Percentiles rank a stretch among this genome's conserved stretches.
phyloP scores from a whole-genome alignment of 2,888 invertebrate genomes.

The Teleogryllus oceanicus region DNA sequence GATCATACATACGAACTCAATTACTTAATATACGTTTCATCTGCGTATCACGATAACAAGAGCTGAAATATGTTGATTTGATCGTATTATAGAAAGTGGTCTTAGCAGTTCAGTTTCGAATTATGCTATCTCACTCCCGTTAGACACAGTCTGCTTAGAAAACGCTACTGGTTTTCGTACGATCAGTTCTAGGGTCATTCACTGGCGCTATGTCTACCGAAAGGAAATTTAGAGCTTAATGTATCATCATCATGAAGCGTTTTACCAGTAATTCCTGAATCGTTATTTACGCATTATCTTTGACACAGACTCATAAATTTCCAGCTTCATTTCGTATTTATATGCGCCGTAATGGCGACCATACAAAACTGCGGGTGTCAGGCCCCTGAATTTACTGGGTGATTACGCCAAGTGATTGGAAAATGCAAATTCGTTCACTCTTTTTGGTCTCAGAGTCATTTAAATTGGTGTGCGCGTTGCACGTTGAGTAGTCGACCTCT shows the following conservation, averaged over 20 bases:
- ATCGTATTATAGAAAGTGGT: too few species aligned
- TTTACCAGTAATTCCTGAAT: background rate
- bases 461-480: slow-evolving; percentile 4
- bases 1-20: too few species aligned
- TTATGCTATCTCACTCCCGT: too few species aligned
- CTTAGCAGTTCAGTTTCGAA: too few species aligned
- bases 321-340: slow-evolving; percentile 1
- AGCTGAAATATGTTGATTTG: too few species aligned
- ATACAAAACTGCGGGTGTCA: background rate
- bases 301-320: background rate
- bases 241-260: background rate
- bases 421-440: slow-evolving; percentile 18
- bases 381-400: slow-evolving; percentile 18
- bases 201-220: too few species aligned
- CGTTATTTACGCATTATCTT: background rate
- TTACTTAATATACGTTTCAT: too few species aligned
- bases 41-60: too few species aligned
- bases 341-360: background rate
- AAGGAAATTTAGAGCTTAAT: background rate
- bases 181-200: too few species aligned
- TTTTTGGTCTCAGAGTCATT: background rate
- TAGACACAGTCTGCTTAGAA: too few species aligned
- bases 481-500: background rate
- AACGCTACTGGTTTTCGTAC: too few species aligned
- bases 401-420: slow-evolving; percentile 8